Evolutionary conservation across 2,888 invertebrate genomes (phyloP), one percentile per base, ranked within the genome.

Genomic region (Cephus spinipes): DNA sequence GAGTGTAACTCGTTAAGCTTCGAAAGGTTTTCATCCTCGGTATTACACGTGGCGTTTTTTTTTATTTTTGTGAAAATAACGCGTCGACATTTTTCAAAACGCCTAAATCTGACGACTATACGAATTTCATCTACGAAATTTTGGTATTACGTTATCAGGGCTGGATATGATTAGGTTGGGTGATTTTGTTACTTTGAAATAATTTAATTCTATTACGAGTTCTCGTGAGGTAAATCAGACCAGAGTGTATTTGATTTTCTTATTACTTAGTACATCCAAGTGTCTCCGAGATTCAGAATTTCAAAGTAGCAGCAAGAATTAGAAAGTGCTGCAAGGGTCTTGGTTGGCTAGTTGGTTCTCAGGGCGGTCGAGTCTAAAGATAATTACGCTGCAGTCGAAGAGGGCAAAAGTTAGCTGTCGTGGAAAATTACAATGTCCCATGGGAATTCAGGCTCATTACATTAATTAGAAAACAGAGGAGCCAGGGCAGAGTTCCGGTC

Each of bases 381-480:
- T 55, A 55, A 55, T 55, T 55, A 55, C 55, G 55, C 23, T 6
- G 23, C 55, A 55, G 55, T 55, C 23, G 23, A 55, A 55, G 23
- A 55, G 55, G 55, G 23, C 55, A 55, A 55, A 55, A 55, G 55
- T 55, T 55, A 55, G 55, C 55, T 6, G 55, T 55, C 23, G 55
- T 23, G 23, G 69, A 34, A 77, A 80, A 80, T 79, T 77, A 77
- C 81, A 79, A 79, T 79, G 81, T 79, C 76, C 78, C 12, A 69
- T 69, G 79, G 77, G 79, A 81, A 80, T 79, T 80, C 77, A 71
- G 79, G 79, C 77, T 81, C 81, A 80, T 81, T 81, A 79, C 79
- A 81, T 81, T 81, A 80, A 81, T 81, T 81, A 80, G 80, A 81
- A 80, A 81, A 79, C 79, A 80, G 80, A 80, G 79, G 78, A 80